A percentile compares a stretch with the other conserved stretches of the same genome.
Conservation (phyloP, 2,888 invertebrate genomes). For the Cephalotes varians region DNA sequence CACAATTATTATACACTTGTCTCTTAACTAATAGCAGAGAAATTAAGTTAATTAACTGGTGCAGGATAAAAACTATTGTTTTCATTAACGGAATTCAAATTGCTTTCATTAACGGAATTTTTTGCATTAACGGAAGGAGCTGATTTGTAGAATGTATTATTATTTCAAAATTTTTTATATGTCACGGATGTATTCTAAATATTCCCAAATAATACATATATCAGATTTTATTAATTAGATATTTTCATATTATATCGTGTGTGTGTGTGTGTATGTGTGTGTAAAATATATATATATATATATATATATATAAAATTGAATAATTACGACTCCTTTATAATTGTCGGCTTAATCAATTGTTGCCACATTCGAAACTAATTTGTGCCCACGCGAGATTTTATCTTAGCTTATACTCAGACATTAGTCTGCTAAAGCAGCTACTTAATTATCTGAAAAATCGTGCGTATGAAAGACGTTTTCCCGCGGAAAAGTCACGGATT, state of each 20-base stretch:
- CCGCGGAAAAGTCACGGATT: slow-evolving; percentile 33
- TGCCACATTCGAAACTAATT: slow-evolving; percentile 14
- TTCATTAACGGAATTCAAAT: background rate
- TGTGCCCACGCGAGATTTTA: background rate
- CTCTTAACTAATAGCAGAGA: background rate
- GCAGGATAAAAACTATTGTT: background rate
- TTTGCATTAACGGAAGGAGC: background rate
- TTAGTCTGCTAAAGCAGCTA: slow-evolving; percentile 20
- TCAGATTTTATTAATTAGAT: background rate
- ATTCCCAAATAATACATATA: too few species aligned
- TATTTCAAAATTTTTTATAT: slow-evolving; percentile 2
- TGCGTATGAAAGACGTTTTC: slow-evolving; percentile 22
- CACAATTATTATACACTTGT: background rate
- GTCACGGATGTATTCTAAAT: too few species aligned
- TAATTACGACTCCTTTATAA: background rate
- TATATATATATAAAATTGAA: background rate
- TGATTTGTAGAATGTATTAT: background rate
- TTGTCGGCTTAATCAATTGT: background rate
- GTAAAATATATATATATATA: too few species aligned
- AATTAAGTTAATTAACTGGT: background rate
- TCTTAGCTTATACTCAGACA: background rate
- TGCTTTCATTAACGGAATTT: background rate
- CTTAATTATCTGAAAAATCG: slow-evolving; percentile 43
- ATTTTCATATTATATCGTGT: slow-evolving; percentile 8
- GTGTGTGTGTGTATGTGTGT: background rate